These are phyloP conservation scores for Sipha maydis DNA, from an alignment of 2,888 invertebrate genomes.

Conservation along the genomic window DNA sequence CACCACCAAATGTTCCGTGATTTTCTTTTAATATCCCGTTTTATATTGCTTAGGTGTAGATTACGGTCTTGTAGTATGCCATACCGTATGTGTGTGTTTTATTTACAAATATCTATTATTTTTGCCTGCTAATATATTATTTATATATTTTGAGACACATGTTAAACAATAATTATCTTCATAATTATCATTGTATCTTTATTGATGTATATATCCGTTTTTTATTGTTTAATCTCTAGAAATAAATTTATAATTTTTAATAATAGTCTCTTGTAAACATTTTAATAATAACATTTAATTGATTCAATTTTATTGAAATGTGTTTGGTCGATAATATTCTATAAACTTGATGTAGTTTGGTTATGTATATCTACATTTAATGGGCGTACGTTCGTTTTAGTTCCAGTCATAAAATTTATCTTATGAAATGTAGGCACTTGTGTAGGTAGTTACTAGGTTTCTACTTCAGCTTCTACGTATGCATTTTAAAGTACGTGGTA, in stretches of 20 bases:
- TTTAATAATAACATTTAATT: not conserved
- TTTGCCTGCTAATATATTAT: not conserved
- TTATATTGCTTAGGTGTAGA: conserved; percentile 38
- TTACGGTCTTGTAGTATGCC: not conserved
- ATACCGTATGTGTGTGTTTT: not conserved
- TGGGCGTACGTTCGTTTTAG: not conserved
- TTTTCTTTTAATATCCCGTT: conserved; percentile 49
- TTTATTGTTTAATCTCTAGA: not conserved
- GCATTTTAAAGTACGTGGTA: not conserved
- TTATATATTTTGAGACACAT: not conserved
- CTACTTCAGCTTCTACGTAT: not conserved
- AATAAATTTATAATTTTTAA: not conserved
- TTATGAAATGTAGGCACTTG: not conserved
- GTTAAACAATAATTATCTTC: not conserved
- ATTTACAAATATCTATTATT: not conserved
- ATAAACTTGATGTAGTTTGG: not conserved
- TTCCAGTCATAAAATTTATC: not conserved
- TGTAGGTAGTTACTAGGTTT: not conserved
- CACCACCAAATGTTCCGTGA: conserved; percentile 19
- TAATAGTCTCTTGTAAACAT: too few relatives aligned
- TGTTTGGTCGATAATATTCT: too few relatives aligned
- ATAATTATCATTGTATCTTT: not conserved
- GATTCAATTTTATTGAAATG: not conserved
- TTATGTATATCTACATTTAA: not conserved
- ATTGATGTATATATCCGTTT: not conserved